Evolutionary conservation across 2,797 vertebrate species (phyloP).

Genomic region (Dendrocincla tyrannina): DNA sequence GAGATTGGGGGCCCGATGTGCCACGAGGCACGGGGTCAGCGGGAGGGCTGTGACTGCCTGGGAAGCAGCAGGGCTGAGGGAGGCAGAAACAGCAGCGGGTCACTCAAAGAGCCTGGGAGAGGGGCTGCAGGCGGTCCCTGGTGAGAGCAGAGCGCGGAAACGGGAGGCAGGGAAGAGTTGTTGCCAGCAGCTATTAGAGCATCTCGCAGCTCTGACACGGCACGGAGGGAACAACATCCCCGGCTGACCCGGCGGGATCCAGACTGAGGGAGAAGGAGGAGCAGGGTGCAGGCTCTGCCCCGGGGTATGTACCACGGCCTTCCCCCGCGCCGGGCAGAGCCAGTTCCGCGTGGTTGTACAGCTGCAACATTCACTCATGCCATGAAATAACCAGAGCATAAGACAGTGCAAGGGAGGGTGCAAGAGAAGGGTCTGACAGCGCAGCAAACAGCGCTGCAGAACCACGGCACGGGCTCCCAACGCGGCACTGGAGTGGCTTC

Average conservation of each 20-base stretch:
- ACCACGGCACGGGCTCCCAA: background rate
- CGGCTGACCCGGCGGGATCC: background rate
- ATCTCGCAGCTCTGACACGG: background rate
- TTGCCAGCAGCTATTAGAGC: conserved; percentile 18
- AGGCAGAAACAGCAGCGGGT: background rate
- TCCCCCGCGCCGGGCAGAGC: background rate
- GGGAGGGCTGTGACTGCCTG: background rate
- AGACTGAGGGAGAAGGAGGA: background rate
- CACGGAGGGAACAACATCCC: background rate
- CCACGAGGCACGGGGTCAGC: background rate
- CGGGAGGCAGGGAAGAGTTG: background rate
- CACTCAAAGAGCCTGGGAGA: conserved; percentile 37
- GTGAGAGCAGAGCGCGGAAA: background rate
- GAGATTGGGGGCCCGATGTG: background rate
- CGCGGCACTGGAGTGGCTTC: accelerated
- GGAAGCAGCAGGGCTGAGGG: background rate
- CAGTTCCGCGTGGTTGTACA: background rate
- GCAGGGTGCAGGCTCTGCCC: background rate
- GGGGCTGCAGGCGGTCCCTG: background rate
- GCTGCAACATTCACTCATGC: background rate
- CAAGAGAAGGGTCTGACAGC: background rate
- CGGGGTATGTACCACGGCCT: background rate
- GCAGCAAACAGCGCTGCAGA: background rate
- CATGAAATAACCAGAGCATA: accelerated
- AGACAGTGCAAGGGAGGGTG: accelerated